Evolutionary conservation across 2,797 vertebrate genomes (phyloP).

Genomic region (Cynodonichthys magdalenae): DNA sequence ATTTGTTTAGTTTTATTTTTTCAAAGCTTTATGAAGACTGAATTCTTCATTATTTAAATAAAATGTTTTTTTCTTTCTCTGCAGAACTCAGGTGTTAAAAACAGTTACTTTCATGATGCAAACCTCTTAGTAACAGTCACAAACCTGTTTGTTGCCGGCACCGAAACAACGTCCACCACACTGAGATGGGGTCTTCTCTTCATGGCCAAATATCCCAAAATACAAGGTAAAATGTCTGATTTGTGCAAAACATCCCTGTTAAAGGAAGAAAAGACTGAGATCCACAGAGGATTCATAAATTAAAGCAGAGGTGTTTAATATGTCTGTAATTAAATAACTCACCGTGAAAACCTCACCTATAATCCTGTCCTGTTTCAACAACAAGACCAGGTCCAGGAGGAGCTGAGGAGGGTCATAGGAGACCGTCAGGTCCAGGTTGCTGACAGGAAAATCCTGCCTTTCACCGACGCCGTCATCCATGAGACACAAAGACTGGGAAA

Average conservation of each 20-base stretch:
- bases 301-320: background rate
- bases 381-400: slow-evolving; percentile 49
- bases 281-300: no score
- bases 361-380: background rate
- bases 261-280: no score
- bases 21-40: no score
- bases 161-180: slow-evolving; percentile 62
- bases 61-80: background rate
- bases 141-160: slow-evolving; percentile 67
- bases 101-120: slow-evolving; percentile 26
- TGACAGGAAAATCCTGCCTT: slow-evolving; percentile 62
- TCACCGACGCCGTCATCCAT: slow-evolving; percentile 64
- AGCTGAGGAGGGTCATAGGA: slow-evolving; percentile 54
- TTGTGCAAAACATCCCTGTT: no score
- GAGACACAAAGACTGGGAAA: slow-evolving; percentile 63
- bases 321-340: background rate
- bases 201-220: slow-evolving; percentile 69
- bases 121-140: slow-evolving; percentile 42
- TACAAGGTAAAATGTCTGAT: slow-evolving; percentile 54
- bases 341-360: no score
- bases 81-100: slow-evolving; percentile 28
- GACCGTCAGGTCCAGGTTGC: slow-evolving; percentile 42
- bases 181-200: slow-evolving; percentile 65
- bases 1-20: no score
- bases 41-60: background rate